Conservation (phyloP, 2,113 vertebrate genomes). For the Poecile atricapillus region DNA sequence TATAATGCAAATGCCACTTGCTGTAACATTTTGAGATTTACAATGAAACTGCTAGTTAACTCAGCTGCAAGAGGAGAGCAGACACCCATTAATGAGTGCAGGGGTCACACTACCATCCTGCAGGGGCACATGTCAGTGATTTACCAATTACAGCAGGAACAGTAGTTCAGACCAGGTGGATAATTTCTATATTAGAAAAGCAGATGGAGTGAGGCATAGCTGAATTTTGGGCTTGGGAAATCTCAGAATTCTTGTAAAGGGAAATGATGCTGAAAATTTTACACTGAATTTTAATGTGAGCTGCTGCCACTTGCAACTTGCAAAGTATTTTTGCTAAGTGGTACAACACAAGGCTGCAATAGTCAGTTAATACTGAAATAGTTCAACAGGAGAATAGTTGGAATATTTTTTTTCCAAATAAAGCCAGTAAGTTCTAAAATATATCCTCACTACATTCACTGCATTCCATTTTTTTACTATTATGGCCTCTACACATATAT, state of each 20-base stretch:
- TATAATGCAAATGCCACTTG: not conserved
- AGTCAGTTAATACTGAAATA: not conserved
- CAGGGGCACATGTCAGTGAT: conserved; percentile 27
- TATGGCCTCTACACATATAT: not conserved
- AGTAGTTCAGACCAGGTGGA: not conserved
- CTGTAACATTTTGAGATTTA: conserved; percentile 23
- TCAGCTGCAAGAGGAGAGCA: not conserved
- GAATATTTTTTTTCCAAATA: not conserved
- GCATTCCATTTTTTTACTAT: not conserved
- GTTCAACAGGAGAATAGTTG: not conserved
- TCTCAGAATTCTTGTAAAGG: conserved; percentile 20
- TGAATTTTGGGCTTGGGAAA: not conserved
- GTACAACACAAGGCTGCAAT: not conserved
- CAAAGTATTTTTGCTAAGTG: not conserved
- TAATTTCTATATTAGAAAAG: conserved; percentile 39
- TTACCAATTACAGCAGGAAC: conserved; percentile 38
- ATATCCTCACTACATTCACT: not conserved
- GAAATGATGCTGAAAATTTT: conserved; percentile 39
- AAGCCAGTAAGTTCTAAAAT: not conserved
- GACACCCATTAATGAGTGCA: conserved; percentile 17
- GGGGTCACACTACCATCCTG: not conserved
- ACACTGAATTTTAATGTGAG: not conserved
- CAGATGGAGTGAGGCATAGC: not conserved
- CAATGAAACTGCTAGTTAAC: conserved; percentile 17
- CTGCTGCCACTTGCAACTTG: not conserved